Evolutionary conservation across 2,888 invertebrate genomes (phyloP), one percentile per base, ranked within the genome.

Genomic region (Trachelus troglodyta): DNA sequence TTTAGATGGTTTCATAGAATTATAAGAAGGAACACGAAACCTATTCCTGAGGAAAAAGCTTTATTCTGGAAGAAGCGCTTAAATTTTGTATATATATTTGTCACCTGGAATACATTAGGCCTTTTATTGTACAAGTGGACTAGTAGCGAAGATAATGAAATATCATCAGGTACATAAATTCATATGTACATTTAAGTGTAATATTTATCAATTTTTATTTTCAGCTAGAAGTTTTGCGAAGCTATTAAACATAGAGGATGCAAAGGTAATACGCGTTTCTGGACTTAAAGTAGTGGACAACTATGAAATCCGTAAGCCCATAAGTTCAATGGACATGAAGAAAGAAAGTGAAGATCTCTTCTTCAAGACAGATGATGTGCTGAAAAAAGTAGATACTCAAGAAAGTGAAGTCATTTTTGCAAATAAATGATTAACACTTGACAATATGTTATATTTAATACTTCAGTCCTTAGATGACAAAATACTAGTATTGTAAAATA

Each of bases 191-290:
- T 69, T 37, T 75, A 23, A 23, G 33, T 11, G 33, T 56, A 40
- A 69, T 35, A 68, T 35, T 37, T 6, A 56, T 40, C 4, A 35
- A 23, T 37, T 69, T n/a, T 68, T 11, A 69, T 40, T 93, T 93
- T 82, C 91, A 95, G 95, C 92, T 81, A 90, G 91, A 86, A 92
- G 93, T 79, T 95, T 94, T 93, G 92, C 93, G 2, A 92, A 92
- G 82, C 92, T 93, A 30, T 89, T 94, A 80, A 93, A 93, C 78
- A 93, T 94, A 76, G 92, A 92, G 85, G 93, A 94, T 89, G 94
- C 94, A 3, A 93, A 92, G 83, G 94, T 94, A 1, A 92, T 93
- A 71, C 92, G 92, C 89, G 89, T 94, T 87, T 91, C 92, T 69
- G 94, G 94, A n/a, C 89, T 94, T 75, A 92, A 92, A 9, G 73